Percentiles rank a stretch among this genome's conserved stretches.
Conservation (phyloP, 1,140 invertebrate species). For the Drosophila elegans region DNA sequence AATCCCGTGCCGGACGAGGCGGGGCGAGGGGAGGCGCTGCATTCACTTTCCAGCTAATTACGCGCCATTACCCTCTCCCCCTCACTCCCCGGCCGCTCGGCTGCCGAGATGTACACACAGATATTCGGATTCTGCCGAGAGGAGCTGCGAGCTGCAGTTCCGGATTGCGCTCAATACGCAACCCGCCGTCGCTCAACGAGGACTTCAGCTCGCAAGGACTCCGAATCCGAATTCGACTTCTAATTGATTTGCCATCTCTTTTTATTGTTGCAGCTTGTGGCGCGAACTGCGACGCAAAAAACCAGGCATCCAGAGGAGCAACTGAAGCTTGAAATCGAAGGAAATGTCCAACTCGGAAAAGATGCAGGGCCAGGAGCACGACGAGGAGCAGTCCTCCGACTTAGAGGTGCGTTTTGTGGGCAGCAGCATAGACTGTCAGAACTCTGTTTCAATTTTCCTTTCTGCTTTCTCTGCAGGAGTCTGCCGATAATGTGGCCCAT, state of each 20-base stretch:
- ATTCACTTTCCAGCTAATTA: constrained; percentile 2
- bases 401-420: constrained; percentile 22
- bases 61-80: neutral
- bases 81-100: neutral
- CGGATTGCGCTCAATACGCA: constrained; percentile 12
- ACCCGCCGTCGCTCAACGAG: constrained; percentile 13
- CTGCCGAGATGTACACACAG: constrained; percentile 12
- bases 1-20: neutral
- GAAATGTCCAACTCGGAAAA: constrained; percentile 41
- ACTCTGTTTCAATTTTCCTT: neutral
- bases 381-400: constrained; percentile 39
- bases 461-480: constrained; percentile 11
- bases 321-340: neutral
- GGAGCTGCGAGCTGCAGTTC: neutral
- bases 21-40: neutral
- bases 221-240: neutral
- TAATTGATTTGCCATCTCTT: constrained; percentile 27
- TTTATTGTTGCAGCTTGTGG: constrained; percentile 37
- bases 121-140: constrained; percentile 8
- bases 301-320: constrained; percentile 9
- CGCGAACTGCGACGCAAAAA: constrained; percentile 35
- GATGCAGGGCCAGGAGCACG: constrained; percentile 43
- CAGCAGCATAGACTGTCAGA: neutral
- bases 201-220: neutral
- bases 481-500: constrained; percentile 27